A percentile compares a stretch with the other conserved stretches of the same genome.
Conservation (phyloP, 2,113 vertebrate genomes). For the Nesogale talazaci region DNA sequence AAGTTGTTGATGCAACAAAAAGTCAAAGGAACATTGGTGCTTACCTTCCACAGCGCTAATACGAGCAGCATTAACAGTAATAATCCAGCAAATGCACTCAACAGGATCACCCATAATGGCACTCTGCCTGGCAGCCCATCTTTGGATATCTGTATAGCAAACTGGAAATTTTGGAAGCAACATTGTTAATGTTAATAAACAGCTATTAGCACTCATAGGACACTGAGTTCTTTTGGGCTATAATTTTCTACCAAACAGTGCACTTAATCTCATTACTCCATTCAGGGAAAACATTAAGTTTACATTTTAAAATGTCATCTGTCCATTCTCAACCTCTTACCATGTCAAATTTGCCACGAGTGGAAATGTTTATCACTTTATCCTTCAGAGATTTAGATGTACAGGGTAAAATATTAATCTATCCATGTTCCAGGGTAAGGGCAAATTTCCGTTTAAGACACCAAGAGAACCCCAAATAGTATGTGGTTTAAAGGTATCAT, state of each 20-base stretch:
- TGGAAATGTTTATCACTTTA: background rate
- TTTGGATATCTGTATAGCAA: conserved; percentile 93
- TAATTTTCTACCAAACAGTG: background rate
- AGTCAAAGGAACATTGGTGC: background rate
- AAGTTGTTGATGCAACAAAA: background rate
- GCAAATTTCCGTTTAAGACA: background rate
- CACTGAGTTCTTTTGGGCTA: background rate
- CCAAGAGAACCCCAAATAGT: background rate
- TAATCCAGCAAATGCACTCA: conserved; percentile 95
- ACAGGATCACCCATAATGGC: conserved; percentile 95
- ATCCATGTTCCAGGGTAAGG: background rate
- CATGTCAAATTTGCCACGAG: background rate
- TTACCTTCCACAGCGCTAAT: conserved; percentile 97
- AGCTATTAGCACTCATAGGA: background rate
- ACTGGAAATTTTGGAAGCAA: conserved; percentile 84
- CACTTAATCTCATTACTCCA: background rate
- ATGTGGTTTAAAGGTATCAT: background rate
- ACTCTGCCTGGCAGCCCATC: conserved; percentile 89
- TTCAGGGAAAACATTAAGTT: background rate
- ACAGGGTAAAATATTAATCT: background rate
- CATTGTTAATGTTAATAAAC: background rate
- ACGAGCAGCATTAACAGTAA: conserved; percentile 95
- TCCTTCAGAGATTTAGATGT: background rate
- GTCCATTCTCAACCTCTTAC: background rate
- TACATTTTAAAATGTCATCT: background rate